Conservation (phyloP, 1,140 invertebrate genomes). For the Halesus radiatus region DNA sequence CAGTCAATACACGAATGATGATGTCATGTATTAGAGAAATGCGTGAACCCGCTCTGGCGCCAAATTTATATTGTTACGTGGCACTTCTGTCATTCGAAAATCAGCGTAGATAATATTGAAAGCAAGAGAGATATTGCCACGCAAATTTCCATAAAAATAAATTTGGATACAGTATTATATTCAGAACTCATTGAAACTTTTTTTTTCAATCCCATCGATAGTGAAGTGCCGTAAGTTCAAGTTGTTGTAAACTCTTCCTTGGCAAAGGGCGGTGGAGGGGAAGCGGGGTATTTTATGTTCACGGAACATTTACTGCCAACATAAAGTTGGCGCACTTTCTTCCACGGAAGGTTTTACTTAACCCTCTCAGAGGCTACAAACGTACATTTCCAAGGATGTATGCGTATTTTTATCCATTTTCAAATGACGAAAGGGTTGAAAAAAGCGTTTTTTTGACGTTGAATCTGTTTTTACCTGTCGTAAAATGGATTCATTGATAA, state of each 20-base stretch:
- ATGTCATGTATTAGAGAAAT: no score
- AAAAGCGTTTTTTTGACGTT: no score
- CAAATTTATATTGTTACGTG: no score
- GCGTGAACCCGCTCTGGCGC: no score
- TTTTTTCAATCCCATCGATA: conserved; percentile 7
- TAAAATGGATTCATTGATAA: no score
- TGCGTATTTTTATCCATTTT: no score
- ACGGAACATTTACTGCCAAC: conserved; percentile 53
- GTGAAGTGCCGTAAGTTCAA: conserved; percentile 17
- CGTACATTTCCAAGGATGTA: no score
- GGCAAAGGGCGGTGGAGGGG: conserved; percentile 27
- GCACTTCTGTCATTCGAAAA: no score
- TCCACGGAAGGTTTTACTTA: conserved; percentile 23
- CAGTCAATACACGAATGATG: no score
- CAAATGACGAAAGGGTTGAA: no score
- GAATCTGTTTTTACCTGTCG: no score
- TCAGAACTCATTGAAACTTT: not conserved
- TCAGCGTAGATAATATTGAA: not conserved
- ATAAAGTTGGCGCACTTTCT: conserved; percentile 50
- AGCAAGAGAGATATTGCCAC: not conserved
- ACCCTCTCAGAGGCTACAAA: not conserved
- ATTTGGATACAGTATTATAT: conserved; percentile 1
- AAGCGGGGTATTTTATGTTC: conserved; percentile 50
- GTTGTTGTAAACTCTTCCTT: conserved; percentile 34
- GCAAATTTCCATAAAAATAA: not conserved